Evolutionary conservation across 1,140 invertebrate genomes (phyloP).

Genomic region (Apis laboriosa): DNA sequence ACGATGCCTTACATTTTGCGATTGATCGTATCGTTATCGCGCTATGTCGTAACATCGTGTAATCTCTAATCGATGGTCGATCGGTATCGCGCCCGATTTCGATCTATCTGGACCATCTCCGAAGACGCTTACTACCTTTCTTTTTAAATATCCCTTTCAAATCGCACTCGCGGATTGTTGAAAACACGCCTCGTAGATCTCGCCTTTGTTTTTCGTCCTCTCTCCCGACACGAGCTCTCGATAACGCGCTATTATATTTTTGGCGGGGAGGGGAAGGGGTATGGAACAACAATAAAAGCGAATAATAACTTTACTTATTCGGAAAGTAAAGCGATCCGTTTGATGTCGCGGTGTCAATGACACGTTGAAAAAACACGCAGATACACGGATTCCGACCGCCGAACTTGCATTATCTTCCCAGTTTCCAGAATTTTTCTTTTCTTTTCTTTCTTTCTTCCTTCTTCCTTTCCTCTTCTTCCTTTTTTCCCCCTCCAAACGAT

Average conservation of each 20-base stretch:
- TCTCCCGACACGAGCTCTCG: no score
- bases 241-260: no score
- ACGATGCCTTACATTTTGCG: not conserved
- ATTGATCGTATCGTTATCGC: not conserved
- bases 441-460: no score
- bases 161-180: no score
- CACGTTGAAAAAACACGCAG: conserved; percentile 8
- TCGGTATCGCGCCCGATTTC: not conserved
- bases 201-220: no score
- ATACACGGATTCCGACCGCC: not conserved
- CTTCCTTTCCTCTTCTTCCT: no score
- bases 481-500: not conserved
- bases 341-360: conserved; percentile 1
- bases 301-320: no score
- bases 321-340: not conserved
- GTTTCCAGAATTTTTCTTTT: not conserved
- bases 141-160: no score
- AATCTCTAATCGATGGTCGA: conserved; percentile 19
- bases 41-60: conserved; percentile 22
- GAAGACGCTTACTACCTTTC: no score
- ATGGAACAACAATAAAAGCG: no score
- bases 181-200: no score
- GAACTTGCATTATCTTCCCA: not conserved
- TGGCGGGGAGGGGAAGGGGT: no score
- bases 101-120: not conserved